Evolutionary conservation across 1,140 invertebrate genomes (phyloP).

Genomic region (Thaumetopoea pityocampa): DNA sequence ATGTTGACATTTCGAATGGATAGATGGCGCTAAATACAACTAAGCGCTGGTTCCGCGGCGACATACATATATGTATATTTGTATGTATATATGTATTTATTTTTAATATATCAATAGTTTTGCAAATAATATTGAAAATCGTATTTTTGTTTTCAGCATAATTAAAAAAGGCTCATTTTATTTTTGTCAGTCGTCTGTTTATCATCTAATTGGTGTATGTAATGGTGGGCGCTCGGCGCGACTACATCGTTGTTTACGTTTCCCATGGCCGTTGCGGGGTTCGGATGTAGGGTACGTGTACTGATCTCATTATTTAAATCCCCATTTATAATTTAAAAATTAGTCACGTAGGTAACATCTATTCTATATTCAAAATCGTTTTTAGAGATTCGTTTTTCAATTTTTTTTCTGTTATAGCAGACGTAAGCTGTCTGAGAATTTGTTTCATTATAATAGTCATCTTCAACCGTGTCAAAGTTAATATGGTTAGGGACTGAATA

Average conservation of each 20-base stretch:
- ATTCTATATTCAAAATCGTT: conserved; percentile 40
- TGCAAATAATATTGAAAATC: no score
- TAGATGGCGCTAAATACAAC: no score
- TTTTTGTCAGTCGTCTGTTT: conserved; percentile 34
- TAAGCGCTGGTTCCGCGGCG: no score
- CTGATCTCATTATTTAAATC: conserved; percentile 67
- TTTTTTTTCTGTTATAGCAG: conserved; percentile 8
- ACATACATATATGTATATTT: no score
- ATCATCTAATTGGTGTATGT: conserved; percentile 60
- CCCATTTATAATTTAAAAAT: conserved; percentile 56
- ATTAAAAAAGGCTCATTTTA: no score
- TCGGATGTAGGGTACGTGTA: conserved; percentile 30
- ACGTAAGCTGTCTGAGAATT: not conserved
- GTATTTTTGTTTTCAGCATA: no score
- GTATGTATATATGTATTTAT: no score
- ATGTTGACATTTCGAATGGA: no score
- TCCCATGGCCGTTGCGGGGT: conserved; percentile 47
- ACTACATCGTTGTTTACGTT: conserved; percentile 57
- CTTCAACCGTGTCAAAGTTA: not conserved
- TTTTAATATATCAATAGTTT: no score
- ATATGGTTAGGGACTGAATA: no score
- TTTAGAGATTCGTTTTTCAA: conserved; percentile 17
- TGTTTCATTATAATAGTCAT: conserved; percentile 1
- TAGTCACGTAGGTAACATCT: conserved; percentile 43
- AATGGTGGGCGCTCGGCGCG: conserved; percentile 43